These are phyloP conservation scores for Exocentrus adspersus DNA, from an alignment of 2,888 invertebrate species.

Conservation along the genomic window DNA sequence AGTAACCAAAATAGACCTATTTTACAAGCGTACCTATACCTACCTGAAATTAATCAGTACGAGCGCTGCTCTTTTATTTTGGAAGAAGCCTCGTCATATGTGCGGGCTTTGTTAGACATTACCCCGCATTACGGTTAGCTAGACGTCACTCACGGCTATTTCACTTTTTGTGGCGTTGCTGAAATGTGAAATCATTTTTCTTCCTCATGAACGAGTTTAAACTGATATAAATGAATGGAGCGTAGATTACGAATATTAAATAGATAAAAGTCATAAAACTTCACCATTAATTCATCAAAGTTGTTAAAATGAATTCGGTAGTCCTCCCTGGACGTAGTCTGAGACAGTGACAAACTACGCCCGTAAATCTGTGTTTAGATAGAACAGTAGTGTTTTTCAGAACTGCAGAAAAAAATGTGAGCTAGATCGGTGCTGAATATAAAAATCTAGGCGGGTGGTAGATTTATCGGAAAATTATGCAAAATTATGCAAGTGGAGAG, in stretches of 20 bases:
- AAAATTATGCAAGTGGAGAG: too few relatives aligned
- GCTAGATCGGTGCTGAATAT: background rate
- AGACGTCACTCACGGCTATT: background rate
- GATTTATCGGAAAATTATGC: background rate
- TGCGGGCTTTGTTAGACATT: background rate
- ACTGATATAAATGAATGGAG: slow-evolving; percentile 4
- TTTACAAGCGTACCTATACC: too few relatives aligned
- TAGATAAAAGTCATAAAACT: slow-evolving; percentile 8
- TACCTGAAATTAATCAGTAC: too few relatives aligned
- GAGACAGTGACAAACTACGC: background rate
- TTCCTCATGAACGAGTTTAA: background rate
- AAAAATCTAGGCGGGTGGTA: background rate
- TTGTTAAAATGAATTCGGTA: background rate
- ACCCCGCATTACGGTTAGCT: background rate
- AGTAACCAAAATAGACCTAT: too few relatives aligned
- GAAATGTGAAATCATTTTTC: background rate
- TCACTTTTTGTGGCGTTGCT: background rate
- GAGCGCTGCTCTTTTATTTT: background rate
- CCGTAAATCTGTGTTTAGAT: background rate
- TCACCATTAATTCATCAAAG: slow-evolving; percentile 5
- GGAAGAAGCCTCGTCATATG: background rate
- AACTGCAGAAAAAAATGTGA: background rate
- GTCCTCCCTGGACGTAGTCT: background rate
- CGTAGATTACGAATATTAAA: slow-evolving; percentile 8
- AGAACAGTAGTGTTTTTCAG: background rate